Evolutionary conservation across 2,797 vertebrate species (phyloP).

Genomic region (Merluccius polli): DNA sequence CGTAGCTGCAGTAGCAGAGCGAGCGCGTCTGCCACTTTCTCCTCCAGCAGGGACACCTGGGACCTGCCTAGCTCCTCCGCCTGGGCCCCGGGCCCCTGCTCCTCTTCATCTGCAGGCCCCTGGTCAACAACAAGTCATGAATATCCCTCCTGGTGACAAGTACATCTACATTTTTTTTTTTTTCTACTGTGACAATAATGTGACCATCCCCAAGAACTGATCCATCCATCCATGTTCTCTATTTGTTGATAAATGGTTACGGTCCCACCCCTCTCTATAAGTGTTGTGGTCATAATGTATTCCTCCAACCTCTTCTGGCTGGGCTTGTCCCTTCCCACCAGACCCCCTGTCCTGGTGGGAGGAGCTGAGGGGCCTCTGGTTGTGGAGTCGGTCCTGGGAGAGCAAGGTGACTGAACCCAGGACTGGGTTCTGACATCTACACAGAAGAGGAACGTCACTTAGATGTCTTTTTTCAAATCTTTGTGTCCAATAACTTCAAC

Average conservation of each 20-base stretch:
- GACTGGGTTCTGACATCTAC: conserved; percentile 58
- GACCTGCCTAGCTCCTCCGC: conserved; percentile 47
- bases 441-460: background rate
- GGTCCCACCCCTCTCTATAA: background rate
- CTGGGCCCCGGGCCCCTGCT: conserved; percentile 1
- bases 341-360: conserved; percentile 24
- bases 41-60: conserved; percentile 61
- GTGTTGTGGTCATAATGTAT: background rate
- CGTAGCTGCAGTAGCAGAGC: conserved; percentile 64
- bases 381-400: conserved; percentile 27
- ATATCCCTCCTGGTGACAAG: background rate
- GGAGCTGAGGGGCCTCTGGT: conserved; percentile 13
- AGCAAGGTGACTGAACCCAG: conserved; percentile 27
- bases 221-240: background rate
- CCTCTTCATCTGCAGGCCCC: conserved; percentile 42
- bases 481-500: no score
- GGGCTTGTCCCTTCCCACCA: conserved; percentile 9
- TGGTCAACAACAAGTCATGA: conserved; percentile 12
- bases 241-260: background rate
- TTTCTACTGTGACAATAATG: background rate
- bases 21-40: conserved; percentile 66
- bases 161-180: no score
- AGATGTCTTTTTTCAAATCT: no score
- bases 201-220: background rate
- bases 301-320: background rate